Conservation (phyloP, 2,113 vertebrate species). For the Entelurus aequoreus region DNA sequence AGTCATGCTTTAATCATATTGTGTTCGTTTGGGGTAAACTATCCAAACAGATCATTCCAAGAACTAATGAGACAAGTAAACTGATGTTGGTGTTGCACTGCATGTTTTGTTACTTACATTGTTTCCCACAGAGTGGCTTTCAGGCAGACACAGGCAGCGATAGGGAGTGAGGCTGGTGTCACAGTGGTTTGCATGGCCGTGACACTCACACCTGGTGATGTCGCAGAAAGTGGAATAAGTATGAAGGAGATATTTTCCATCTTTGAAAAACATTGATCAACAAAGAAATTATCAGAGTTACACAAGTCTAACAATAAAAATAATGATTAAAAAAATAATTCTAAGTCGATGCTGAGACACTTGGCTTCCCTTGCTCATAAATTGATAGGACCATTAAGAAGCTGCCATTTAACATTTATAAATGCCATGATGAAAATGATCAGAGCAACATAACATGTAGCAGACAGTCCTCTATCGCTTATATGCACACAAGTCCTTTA, state of each 20-base stretch:
- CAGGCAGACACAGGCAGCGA: conserved; percentile 76
- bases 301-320: background rate
- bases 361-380: conserved; percentile 3
- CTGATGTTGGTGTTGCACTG: background rate
- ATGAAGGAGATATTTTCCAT: background rate
- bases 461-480: conserved; percentile 47
- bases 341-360: conserved; percentile 5
- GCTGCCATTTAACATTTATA: conserved; percentile 69
- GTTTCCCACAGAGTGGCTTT: conserved; percentile 81
- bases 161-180: conserved; percentile 74
- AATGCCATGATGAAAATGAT: conserved; percentile 66
- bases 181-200: conserved; percentile 82
- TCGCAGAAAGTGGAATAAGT: background rate
- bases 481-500: conserved; percentile 32
- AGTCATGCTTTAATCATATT: too few species aligned
- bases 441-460: conserved; percentile 56
- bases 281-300: background rate
- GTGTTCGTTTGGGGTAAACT: too few species aligned
- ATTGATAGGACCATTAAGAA: conserved; percentile 44
- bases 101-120: conserved; percentile 75
- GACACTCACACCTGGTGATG: conserved; percentile 82
- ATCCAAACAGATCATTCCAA: too few species aligned
- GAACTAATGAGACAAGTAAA: too few species aligned
- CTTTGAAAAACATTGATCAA: background rate
- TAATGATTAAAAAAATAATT: background rate